Evolutionary conservation across 2,888 invertebrate genomes (phyloP).

Genomic region (Acleris cristana): DNA sequence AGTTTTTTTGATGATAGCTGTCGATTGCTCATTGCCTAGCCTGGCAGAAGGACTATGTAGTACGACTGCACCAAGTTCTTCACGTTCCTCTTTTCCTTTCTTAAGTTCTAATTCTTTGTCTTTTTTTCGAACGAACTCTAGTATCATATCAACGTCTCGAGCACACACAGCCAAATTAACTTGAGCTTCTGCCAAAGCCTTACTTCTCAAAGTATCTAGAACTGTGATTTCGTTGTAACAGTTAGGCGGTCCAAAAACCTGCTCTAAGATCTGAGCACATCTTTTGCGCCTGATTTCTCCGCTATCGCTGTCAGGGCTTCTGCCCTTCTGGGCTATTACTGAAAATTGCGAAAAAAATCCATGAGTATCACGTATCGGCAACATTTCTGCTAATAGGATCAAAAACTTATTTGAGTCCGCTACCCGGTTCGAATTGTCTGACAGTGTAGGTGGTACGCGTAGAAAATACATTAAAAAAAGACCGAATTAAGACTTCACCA

Average conservation of each 20-base stretch:
- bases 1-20: too few species aligned
- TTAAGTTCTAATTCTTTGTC: neutral
- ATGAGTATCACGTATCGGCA: slow-evolving; percentile 12
- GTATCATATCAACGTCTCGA: slow-evolving; percentile 8
- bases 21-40: too few species aligned
- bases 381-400: too few species aligned
- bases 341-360: slow-evolving; percentile 31
- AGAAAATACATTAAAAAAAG: too few species aligned
- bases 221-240: neutral
- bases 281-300: slow-evolving; percentile 3
- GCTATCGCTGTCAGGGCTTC: slow-evolving; percentile 9
- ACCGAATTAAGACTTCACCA: too few species aligned
- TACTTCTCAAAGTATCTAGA: slow-evolving; percentile 7
- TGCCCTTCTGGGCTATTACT: slow-evolving; percentile 10
- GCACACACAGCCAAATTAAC: slow-evolving; percentile 1
- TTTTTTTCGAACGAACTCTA: slow-evolving; percentile 3
- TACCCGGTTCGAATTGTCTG: too few species aligned
- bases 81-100: neutral
- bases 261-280: slow-evolving; percentile 5
- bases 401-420: too few species aligned
- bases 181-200: neutral
- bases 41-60: too few species aligned
- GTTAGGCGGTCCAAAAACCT: neutral
- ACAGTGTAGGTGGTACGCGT: neutral
- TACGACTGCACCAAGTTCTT: too few species aligned